These are phyloP conservation scores for Oreocharis arfaki DNA, from an alignment of 2,113 vertebrate species.

Conservation along the genomic window DNA sequence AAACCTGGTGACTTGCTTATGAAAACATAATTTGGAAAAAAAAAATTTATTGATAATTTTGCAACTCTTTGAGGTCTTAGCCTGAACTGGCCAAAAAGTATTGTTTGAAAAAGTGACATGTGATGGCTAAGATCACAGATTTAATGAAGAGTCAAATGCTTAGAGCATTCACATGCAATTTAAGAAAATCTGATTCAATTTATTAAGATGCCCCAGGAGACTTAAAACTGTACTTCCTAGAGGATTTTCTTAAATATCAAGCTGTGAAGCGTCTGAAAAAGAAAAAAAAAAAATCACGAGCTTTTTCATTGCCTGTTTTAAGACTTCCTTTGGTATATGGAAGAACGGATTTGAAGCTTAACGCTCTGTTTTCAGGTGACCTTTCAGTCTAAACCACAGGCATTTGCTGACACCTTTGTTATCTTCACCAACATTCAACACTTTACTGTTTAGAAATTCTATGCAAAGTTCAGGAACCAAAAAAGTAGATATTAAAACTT, in stretches of 20 bases:
- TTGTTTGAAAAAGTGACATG: background rate
- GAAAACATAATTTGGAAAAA: background rate
- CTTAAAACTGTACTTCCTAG: background rate
- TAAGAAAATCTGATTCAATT: background rate
- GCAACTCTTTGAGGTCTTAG: background rate
- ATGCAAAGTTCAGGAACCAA: background rate
- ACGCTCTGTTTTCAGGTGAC: background rate
- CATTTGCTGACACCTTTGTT: background rate
- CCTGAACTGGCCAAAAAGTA: background rate
- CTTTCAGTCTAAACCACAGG: background rate
- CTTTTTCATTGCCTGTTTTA: background rate
- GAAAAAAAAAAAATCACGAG: background rate
- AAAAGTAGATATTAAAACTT: background rate
- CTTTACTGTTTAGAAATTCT: background rate
- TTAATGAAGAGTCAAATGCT: background rate
- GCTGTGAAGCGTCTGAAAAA: background rate
- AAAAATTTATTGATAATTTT: background rate
- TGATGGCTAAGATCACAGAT: background rate
- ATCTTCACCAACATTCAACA: background rate
- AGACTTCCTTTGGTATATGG: background rate
- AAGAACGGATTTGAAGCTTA: background rate
- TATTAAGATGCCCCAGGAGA: background rate
- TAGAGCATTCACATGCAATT: background rate
- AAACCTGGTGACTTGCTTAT: background rate
- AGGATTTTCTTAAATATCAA: background rate